Evolutionary conservation across 2,797 vertebrate species (phyloP).

Genomic region (Lepus townsendii): DNA sequence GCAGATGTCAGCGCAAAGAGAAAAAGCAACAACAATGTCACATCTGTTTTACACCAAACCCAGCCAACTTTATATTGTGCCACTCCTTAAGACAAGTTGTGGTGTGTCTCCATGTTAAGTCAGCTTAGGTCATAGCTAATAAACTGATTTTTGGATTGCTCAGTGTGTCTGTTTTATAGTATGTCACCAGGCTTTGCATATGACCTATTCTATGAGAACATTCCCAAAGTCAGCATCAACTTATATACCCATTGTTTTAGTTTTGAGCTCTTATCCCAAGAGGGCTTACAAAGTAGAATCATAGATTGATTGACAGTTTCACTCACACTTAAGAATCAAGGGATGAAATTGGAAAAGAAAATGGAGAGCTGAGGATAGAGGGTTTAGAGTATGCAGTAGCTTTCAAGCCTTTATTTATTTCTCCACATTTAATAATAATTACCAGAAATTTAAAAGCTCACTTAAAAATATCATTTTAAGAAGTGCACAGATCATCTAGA

Average conservation of each 20-base stretch:
- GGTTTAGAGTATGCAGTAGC: not conserved
- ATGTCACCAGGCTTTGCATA: not conserved
- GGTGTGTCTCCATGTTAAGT: conserved; percentile 10
- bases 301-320: not conserved
- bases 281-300: conserved; percentile 27
- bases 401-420: conserved; percentile 28
- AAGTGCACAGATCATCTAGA: not conserved
- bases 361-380: not conserved
- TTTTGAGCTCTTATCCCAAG: conserved; percentile 49
- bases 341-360: conserved; percentile 14
- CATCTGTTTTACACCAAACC: conserved; percentile 10
- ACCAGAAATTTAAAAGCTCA: conserved; percentile 24
- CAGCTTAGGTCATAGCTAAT: conserved; percentile 3
- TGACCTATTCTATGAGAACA: conserved; percentile 3
- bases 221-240: not conserved
- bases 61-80: not conserved
- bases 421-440: conserved; percentile 40
- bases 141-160: not conserved
- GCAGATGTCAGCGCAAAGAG: not conserved
- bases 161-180: not conserved
- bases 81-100: conserved; percentile 52
- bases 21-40: not conserved
- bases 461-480: conserved; percentile 26
- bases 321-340: not conserved
- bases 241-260: not conserved